Percentiles rank a stretch among this genome's conserved stretches.
These are phyloP conservation scores for Anser cygnoides DNA, from an alignment of 2,113 vertebrate species.

Conservation along the genomic window DNA sequence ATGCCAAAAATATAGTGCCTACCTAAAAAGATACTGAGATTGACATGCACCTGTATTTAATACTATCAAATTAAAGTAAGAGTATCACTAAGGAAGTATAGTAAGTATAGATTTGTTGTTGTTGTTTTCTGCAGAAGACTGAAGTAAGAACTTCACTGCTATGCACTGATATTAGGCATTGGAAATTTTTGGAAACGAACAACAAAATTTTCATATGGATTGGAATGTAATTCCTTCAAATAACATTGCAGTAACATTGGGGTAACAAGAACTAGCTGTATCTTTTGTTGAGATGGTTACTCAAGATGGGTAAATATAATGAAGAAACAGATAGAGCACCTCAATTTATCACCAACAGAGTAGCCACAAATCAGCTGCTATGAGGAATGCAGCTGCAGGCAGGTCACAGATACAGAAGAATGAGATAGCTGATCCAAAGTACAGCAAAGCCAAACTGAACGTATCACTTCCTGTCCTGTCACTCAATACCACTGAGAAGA, in stretches of 20 bases:
- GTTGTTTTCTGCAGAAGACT: neutral
- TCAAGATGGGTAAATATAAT: neutral
- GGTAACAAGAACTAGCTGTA: neutral
- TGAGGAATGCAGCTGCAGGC: neutral
- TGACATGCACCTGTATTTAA: neutral
- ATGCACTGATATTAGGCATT: neutral
- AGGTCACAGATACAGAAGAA: neutral
- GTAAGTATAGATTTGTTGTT: neutral
- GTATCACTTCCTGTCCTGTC: neutral
- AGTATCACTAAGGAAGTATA: neutral
- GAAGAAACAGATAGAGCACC: neutral
- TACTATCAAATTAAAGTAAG: neutral
- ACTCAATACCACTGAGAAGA: neutral
- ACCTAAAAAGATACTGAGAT: neutral
- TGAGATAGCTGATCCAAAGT: neutral
- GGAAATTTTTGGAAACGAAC: neutral
- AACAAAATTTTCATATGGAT: neutral
- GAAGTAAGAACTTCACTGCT: neutral
- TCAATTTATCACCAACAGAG: neutral
- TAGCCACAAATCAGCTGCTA: neutral
- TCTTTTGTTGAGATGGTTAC: neutral
- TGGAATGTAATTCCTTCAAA: neutral
- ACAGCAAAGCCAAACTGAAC: neutral
- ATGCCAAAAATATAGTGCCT: neutral
- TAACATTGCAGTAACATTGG: neutral